These are phyloP conservation scores for Anarrhichthys ocellatus DNA, from an alignment of 2,113 vertebrate genomes.

Conservation along the genomic window DNA sequence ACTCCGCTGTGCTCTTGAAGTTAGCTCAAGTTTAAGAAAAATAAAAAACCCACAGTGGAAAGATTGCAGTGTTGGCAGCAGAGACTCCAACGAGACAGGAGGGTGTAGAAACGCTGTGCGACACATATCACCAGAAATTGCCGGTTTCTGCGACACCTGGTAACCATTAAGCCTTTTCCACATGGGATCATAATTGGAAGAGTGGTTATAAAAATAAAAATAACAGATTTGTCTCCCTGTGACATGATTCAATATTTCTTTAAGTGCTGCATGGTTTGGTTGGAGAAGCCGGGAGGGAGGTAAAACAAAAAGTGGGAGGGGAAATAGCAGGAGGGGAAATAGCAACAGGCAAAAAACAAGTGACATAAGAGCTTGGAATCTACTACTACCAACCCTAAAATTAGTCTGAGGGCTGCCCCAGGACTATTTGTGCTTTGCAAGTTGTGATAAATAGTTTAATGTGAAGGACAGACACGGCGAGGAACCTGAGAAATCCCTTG, in stretches of 20 bases:
- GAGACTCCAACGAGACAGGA: constrained; percentile 36
- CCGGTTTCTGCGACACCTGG: constrained; percentile 57
- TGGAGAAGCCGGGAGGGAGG: constrained; percentile 10
- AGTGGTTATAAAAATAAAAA: constrained; percentile 31
- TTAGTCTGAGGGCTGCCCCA: constrained; percentile 71
- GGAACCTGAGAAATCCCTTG: constrained; percentile 72
- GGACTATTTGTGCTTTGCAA: constrained; percentile 58
- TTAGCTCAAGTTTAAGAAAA: constrained; percentile 33
- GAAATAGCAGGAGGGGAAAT: constrained; percentile 66
- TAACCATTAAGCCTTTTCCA: constrained; percentile 53
- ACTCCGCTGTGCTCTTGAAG: constrained; percentile 44
- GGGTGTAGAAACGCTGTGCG: constrained; percentile 39
- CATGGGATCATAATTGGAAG: constrained; percentile 37
- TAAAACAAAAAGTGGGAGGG: not conserved
- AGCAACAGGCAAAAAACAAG: constrained; percentile 76
- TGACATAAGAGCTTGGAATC: constrained; percentile 79
- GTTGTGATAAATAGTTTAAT: constrained; percentile 76
- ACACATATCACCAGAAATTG: constrained; percentile 68
- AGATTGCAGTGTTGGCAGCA: constrained; percentile 60
- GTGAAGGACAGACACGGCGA: constrained; percentile 68
- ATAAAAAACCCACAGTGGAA: constrained; percentile 44
- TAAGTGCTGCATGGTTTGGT: constrained; percentile 55
- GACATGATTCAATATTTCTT: constrained; percentile 50
- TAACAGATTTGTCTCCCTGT: constrained; percentile 32
- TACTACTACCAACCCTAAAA: constrained; percentile 81